Percentiles rank a stretch among this genome's conserved stretches.
Evolutionary conservation across 2,113 vertebrate genomes (phyloP).

Genomic region (Etheostoma spectabile): DNA sequence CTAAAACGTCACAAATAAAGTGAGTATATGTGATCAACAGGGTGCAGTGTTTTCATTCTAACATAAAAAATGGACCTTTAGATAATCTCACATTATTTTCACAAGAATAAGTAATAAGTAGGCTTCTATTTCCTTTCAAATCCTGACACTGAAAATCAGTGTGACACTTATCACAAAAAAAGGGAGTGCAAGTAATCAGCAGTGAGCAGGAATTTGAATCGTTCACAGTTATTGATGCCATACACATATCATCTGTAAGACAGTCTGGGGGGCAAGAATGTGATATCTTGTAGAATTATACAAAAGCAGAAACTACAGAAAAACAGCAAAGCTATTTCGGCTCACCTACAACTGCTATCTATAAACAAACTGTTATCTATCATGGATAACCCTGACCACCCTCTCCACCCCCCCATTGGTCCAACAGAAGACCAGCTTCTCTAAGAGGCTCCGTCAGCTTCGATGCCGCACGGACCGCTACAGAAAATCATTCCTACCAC

Average conservation of each 20-base stretch:
- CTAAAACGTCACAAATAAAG: background rate
- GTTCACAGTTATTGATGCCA: too few relatives aligned
- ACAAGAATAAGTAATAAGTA: background rate
- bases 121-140: background rate
- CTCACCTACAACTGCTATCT: background rate
- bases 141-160: background rate
- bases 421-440: too few relatives aligned
- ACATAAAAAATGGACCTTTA: background rate
- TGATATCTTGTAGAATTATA: background rate
- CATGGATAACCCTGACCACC: too few relatives aligned
- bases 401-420: too few relatives aligned
- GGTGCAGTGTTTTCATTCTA: background rate
- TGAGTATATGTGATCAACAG: background rate
- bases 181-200: background rate
- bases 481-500: too few relatives aligned
- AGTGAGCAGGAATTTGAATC: too few relatives aligned
- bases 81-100: background rate
- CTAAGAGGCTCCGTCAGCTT: too few relatives aligned
- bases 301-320: background rate
- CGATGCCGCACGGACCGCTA: too few relatives aligned
- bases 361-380: too few relatives aligned
- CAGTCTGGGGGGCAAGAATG: background rate
- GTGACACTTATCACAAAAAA: background rate
- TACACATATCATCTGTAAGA: background rate
- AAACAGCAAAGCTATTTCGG: background rate